Evolutionary conservation across 2,888 invertebrate genomes (phyloP).

Genomic region (Eristalinus sepulchralis): DNA sequence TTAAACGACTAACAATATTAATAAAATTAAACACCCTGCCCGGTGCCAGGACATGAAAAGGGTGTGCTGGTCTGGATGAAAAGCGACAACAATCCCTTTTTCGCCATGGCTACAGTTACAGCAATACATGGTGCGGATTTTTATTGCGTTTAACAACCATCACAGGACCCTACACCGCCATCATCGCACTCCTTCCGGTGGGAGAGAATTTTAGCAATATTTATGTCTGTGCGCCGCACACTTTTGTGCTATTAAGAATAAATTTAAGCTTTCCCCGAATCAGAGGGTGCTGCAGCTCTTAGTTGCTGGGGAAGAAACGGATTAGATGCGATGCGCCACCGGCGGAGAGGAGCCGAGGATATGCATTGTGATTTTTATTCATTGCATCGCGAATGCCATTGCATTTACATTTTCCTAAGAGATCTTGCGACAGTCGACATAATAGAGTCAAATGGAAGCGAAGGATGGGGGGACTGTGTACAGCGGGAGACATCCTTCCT

Average conservation of each 20-base stretch:
- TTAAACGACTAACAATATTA: conserved; percentile 39
- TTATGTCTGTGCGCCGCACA: conserved; percentile 33
- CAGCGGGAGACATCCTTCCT: conserved; percentile 4
- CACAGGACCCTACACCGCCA: neutral
- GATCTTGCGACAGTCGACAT: conserved; percentile 28
- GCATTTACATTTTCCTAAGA: conserved; percentile 38
- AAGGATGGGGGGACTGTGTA: neutral
- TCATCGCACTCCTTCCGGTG: neutral
- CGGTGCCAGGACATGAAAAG: neutral
- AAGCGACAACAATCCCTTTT: conserved; percentile 5
- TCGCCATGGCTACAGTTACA: conserved; percentile 36
- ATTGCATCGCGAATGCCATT: conserved; percentile 48
- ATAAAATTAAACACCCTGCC: conserved; percentile 42
- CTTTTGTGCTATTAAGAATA: conserved; percentile 35
- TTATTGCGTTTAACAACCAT: conserved; percentile 41
- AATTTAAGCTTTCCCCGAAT: conserved; percentile 41
- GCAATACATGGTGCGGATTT: conserved; percentile 20
- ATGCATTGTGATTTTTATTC: conserved; percentile 49
- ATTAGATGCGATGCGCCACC: neutral
- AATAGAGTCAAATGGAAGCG: conserved; percentile 38
- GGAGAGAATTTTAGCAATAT: conserved; percentile 14
- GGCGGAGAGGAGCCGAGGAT: conserved; percentile 24
- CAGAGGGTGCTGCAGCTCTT: neutral
- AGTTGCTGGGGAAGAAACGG: neutral
- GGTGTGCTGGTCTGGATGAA: neutral